phyloP scores from a whole-genome alignment of 2,797 vertebrate species.

The Diplodus sargus region DNA sequence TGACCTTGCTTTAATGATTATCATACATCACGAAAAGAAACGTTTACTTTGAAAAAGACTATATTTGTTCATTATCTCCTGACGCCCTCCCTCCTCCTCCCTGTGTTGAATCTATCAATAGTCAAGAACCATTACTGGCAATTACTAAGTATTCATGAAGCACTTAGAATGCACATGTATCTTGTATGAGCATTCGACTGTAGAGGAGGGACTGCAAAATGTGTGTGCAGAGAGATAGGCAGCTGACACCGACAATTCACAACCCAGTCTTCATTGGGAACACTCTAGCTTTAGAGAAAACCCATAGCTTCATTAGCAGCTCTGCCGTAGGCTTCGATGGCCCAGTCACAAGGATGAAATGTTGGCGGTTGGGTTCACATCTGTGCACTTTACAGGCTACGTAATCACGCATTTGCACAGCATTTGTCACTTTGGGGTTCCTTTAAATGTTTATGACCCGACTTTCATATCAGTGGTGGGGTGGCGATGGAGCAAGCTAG shows the following conservation, averaged over 20 bases:
- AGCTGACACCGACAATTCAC: background rate
- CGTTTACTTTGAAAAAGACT: conserved; percentile 32
- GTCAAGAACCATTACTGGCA: conserved; percentile 27
- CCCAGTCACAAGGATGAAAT: no score
- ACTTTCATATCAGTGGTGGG: no score
- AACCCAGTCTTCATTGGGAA: background rate
- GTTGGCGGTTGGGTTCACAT: no score
- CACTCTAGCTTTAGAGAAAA: background rate
- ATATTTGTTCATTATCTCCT: conserved; percentile 59
- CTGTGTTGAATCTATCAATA: conserved; percentile 27
- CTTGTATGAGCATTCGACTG: conserved; percentile 10
- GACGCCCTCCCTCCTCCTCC: conserved; percentile 3
- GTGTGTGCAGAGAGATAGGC: background rate
- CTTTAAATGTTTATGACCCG: no score
- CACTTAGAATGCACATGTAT: conserved; percentile 30
- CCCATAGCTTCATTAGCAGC: background rate
- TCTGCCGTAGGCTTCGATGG: background rate
- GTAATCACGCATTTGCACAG: no score
- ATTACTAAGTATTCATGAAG: conserved; percentile 42
- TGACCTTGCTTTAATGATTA: conserved; percentile 55
- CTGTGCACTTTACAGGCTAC: no score
- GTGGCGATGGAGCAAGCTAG: no score
- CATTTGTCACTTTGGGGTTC: no score
- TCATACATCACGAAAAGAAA: conserved; percentile 37
- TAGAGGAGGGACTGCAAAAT: background rate